Conservation (phyloP, 2,113 vertebrate genomes). For the Piaya cayana region DNA sequence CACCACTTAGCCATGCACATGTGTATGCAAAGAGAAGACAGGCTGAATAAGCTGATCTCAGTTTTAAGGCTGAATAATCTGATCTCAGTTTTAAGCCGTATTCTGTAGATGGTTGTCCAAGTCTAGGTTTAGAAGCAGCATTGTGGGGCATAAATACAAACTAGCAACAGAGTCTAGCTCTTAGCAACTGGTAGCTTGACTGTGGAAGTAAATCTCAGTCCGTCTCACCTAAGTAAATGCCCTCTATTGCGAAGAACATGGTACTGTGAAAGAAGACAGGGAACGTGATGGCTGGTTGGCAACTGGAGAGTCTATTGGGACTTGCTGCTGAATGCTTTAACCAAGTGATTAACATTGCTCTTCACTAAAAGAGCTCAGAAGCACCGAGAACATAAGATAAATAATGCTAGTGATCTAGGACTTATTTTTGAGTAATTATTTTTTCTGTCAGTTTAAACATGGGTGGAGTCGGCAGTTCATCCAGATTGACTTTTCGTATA, state of each 20-base stretch:
- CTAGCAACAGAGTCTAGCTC: not conserved
- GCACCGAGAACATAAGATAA: not conserved
- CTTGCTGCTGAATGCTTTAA: not conserved
- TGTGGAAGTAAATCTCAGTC: not conserved
- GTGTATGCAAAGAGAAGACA: not conserved
- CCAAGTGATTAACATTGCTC: not conserved
- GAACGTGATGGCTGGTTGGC: not conserved
- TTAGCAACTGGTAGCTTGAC: not conserved
- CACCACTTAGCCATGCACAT: not conserved
- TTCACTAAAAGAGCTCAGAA: not conserved
- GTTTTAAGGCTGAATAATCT: not conserved
- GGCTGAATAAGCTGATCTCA: not conserved
- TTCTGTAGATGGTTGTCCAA: not conserved
- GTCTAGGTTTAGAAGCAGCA: not conserved
- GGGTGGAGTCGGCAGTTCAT: not conserved
- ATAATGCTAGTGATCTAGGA: not conserved
- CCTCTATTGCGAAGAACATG: not conserved
- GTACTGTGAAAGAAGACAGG: not conserved
- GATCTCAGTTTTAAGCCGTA: not conserved
- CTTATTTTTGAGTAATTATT: not conserved
- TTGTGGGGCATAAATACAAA: not conserved
- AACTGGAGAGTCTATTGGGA: not conserved
- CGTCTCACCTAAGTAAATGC: not conserved
- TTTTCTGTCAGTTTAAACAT: not conserved
- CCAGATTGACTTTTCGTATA: not conserved